Evolutionary conservation across 2,888 invertebrate genomes (phyloP).

Genomic region (Cetonia aurata): DNA sequence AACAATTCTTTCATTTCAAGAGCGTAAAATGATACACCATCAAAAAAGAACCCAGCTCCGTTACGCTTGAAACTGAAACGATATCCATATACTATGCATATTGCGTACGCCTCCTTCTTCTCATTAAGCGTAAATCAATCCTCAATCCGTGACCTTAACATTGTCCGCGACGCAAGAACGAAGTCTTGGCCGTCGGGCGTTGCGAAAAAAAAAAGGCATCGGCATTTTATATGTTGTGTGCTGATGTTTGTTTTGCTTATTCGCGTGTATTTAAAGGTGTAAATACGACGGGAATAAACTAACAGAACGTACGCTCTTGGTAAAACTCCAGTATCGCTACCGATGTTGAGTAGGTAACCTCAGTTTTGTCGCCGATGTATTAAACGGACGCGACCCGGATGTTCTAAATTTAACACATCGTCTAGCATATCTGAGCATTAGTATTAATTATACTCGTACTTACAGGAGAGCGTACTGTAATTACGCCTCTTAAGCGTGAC

Average conservation of each 20-base stretch:
- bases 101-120: background rate
- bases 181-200: background rate
- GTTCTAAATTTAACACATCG: background rate
- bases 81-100: background rate
- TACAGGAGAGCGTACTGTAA: background rate
- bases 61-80: conserved; percentile 6
- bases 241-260: too few relatives aligned
- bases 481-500: background rate
- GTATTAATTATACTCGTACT: conserved; percentile 7
- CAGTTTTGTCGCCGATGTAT: too few relatives aligned
- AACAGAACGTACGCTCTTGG: too few relatives aligned
- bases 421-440: background rate
- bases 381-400: background rate
- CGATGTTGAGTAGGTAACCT: too few relatives aligned
- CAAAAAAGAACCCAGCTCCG: conserved; percentile 7
- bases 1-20: background rate
- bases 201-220: background rate
- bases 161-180: conserved; percentile 13
- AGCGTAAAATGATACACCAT: background rate
- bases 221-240: too few relatives aligned
- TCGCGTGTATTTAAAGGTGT: too few relatives aligned
- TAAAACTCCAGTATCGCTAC: too few relatives aligned
- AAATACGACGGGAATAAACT: too few relatives aligned
- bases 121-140: conserved; percentile 17
- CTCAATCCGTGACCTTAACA: conserved; percentile 25